Percentiles rank a stretch among this genome's conserved stretches.
These are phyloP conservation scores for Australoheros facetus DNA, from an alignment of 2,797 vertebrate species.

Conservation along the genomic window DNA sequence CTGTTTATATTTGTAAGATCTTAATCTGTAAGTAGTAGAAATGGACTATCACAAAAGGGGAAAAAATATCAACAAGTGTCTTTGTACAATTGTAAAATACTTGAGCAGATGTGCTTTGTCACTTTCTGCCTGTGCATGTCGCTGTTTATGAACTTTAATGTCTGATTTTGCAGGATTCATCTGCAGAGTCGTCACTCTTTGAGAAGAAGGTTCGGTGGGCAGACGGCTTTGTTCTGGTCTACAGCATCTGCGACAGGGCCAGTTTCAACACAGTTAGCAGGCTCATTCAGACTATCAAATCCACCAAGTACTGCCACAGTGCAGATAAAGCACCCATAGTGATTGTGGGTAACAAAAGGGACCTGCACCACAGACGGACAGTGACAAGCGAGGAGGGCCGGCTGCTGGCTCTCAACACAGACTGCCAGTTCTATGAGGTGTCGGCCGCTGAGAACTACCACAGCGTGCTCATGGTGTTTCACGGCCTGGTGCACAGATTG, in stretches of 20 bases:
- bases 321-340: slow-evolving; percentile 70
- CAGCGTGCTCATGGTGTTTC: slow-evolving; percentile 80
- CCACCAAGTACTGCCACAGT: slow-evolving; percentile 58
- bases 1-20: not conserved
- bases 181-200: slow-evolving; percentile 46
- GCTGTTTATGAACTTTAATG: not conserved
- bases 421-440: slow-evolving; percentile 84
- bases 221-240: slow-evolving; percentile 82
- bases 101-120: not conserved
- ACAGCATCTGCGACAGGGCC: slow-evolving; percentile 86
- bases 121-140: not conserved
- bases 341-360: slow-evolving; percentile 84
- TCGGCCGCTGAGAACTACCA: slow-evolving; percentile 85
- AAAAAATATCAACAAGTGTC: not conserved
- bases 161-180: slow-evolving; percentile 43
- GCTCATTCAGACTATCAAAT: slow-evolving; percentile 72
- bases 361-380: slow-evolving; percentile 81
- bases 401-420: slow-evolving; percentile 75
- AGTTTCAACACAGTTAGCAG: slow-evolving; percentile 80
- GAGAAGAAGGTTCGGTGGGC: slow-evolving; percentile 82
- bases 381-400: slow-evolving; percentile 82
- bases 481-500: slow-evolving; percentile 79
- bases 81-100: not conserved
- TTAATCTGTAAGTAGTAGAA: not conserved
- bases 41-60: not conserved